A percentile compares a stretch with the other conserved stretches of the same genome.
phyloP scores from a whole-genome alignment of 2,888 invertebrate genomes.

The Philonicus albiceps region DNA sequence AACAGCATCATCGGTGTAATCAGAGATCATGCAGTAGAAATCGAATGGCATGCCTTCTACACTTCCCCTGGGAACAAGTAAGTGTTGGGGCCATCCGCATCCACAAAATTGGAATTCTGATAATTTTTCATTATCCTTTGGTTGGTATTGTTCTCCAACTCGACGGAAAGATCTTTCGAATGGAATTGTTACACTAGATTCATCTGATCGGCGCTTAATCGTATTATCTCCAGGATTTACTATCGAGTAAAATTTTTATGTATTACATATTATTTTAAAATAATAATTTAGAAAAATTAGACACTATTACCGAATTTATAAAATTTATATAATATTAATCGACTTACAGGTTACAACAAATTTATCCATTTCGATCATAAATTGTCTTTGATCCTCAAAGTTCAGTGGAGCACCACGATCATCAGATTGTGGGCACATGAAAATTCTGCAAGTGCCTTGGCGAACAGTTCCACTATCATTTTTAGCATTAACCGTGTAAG shows the following conservation, averaged over 20 bases:
- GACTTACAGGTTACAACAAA: conserved; percentile 70
- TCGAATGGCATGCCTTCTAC: conserved; percentile 72
- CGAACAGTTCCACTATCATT: conserved; percentile 64
- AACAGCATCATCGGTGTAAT: conserved; percentile 70
- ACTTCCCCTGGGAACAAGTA: conserved; percentile 78
- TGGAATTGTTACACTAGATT: conserved; percentile 83
- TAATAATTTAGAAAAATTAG: too few species aligned
- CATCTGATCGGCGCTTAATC: conserved; percentile 71
- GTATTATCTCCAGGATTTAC: conserved; percentile 75
- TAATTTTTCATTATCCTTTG: conserved; percentile 60
- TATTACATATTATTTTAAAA: too few species aligned
- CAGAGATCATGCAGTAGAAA: conserved; percentile 80
- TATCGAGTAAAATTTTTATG: too few species aligned
- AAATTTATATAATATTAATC: neutral
- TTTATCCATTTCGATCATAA: conserved; percentile 76
- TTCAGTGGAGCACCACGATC: conserved; percentile 69
- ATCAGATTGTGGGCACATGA: conserved; percentile 72
- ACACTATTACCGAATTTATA: neutral
- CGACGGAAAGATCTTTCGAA: conserved; percentile 82
- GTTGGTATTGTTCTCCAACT: conserved; percentile 68
- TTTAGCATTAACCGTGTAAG: conserved; percentile 70
- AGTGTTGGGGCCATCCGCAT: conserved; percentile 87
- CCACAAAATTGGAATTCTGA: conserved; percentile 81
- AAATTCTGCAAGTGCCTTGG: conserved; percentile 72
- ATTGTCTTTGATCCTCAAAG: conserved; percentile 68